Evolutionary conservation across 2,113 vertebrate species (phyloP).

Genomic region (Rhea americana): DNA sequence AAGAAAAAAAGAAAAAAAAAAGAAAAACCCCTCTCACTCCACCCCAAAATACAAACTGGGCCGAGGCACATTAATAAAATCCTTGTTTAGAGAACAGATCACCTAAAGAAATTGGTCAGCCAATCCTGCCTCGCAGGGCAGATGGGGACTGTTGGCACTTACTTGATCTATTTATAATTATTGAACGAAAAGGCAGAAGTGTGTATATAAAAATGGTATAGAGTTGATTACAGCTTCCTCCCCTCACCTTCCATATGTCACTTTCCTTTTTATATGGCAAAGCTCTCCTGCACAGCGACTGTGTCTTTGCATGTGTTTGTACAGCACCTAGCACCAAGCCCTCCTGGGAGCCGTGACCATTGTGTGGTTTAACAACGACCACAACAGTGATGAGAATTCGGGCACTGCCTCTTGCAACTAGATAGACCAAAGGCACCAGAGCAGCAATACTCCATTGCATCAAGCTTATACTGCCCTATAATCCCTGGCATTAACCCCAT

Average conservation of each 20-base stretch:
- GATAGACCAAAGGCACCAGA: accelerated
- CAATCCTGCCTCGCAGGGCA: slow-evolving; percentile 32
- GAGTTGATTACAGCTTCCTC: slow-evolving; percentile 69
- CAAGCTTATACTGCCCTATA: not conserved
- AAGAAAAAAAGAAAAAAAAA: not conserved
- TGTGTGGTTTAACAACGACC: not conserved
- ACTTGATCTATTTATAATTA: slow-evolving; percentile 71
- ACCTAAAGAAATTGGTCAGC: slow-evolving; percentile 45
- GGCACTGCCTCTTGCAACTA: not conserved
- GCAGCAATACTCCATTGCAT: not conserved
- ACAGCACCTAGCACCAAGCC: not conserved
- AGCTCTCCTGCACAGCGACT: slow-evolving; percentile 25
- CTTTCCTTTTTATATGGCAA: slow-evolving; percentile 63
- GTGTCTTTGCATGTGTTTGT: not conserved
- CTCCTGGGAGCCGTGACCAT: not conserved
- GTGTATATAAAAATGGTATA: slow-evolving; percentile 69
- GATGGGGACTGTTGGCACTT: slow-evolving; percentile 71
- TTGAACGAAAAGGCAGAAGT: slow-evolving; percentile 69
- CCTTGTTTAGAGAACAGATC: not conserved
- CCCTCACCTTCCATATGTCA: slow-evolving; percentile 69
- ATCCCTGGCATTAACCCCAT: not conserved
- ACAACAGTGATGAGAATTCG: not conserved
- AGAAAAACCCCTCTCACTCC: slow-evolving; percentile 28
- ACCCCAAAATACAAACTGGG: slow-evolving; percentile 17
- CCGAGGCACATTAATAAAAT: slow-evolving; percentile 15